Percentiles rank a stretch among this genome's conserved stretches.
Evolutionary conservation across 2,113 vertebrate genomes (phyloP).

Genomic region (Albula goreensis): DNA sequence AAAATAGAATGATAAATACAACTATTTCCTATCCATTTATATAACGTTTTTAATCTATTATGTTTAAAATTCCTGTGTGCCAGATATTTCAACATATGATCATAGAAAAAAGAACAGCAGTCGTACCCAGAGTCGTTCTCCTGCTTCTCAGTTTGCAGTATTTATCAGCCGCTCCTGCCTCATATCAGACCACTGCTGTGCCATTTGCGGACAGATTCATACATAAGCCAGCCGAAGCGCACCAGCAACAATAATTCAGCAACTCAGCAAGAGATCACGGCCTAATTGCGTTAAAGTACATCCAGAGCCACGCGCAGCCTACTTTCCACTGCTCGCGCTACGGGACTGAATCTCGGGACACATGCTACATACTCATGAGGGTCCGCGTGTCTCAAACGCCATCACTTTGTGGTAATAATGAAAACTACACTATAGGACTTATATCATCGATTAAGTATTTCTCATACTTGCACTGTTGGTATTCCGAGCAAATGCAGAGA

Average conservation of each 20-base stretch:
- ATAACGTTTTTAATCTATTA: too few species aligned
- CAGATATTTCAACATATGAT: too few species aligned
- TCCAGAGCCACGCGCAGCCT: background rate
- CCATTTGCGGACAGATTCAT: background rate
- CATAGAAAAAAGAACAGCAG: background rate
- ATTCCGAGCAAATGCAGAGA: too few species aligned
- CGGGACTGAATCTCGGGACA: background rate
- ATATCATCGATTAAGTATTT: too few species aligned
- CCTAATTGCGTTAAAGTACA: background rate
- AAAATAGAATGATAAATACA: too few species aligned
- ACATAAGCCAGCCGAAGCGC: background rate
- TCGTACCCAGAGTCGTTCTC: background rate
- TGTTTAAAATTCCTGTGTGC: too few species aligned
- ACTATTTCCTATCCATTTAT: too few species aligned
- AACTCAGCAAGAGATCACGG: background rate
- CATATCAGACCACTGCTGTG: background rate
- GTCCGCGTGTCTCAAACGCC: too few species aligned
- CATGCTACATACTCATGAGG: too few species aligned
- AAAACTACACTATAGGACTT: background rate
- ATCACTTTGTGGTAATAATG: background rate
- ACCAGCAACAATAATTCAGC: slow-evolving; percentile 14
- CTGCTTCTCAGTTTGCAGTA: background rate
- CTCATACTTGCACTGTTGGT: too few species aligned
- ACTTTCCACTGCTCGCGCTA: background rate
- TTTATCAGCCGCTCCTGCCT: background rate